phyloP scores from a whole-genome alignment of 2,888 invertebrate genomes.

The Chymomyza procnemis region DNA sequence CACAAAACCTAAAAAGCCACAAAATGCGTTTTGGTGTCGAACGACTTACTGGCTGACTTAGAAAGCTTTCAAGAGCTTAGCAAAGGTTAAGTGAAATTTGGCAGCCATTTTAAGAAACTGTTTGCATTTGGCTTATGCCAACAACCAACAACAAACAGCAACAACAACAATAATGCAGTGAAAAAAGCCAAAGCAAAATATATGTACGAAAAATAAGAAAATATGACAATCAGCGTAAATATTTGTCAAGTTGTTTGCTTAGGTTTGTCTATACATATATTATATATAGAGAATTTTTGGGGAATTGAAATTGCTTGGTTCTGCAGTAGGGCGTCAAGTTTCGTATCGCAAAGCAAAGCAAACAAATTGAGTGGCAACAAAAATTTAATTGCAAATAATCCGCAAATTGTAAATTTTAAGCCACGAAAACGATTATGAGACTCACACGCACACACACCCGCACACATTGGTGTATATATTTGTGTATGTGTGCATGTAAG shows the following conservation, averaged over 20 bases:
- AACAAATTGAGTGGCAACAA: slow-evolving; percentile 1
- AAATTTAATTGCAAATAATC: slow-evolving; percentile 64
- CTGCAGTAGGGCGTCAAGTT: no score
- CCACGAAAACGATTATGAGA: slow-evolving; percentile 51
- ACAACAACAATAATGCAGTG: neutral
- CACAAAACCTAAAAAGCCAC: slow-evolving; percentile 54
- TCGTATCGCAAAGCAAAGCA: neutral
- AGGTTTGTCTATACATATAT: neutral
- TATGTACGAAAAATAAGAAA: neutral
- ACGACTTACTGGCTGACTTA: slow-evolving; percentile 58
- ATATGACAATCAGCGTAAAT: slow-evolving; percentile 39
- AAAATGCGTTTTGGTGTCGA: slow-evolving; percentile 57
- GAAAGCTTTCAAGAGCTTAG: slow-evolving; percentile 53
- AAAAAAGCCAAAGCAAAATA: neutral
- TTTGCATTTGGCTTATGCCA: slow-evolving; percentile 25
- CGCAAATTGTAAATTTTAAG: slow-evolving; percentile 55
- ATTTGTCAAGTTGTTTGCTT: slow-evolving; percentile 26
- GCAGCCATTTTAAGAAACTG: slow-evolving; percentile 9
- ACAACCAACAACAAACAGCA: neutral
- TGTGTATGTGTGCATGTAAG: neutral
- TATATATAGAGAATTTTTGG: neutral
- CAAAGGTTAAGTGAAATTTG: slow-evolving; percentile 26
- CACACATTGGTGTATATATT: neutral
- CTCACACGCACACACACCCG: slow-evolving; percentile 12
- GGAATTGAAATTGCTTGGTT: no score